Base-by-base conservation (phyloP, 1,140 invertebrate genomes). In the Plectrocnemia conspersa region DNA sequence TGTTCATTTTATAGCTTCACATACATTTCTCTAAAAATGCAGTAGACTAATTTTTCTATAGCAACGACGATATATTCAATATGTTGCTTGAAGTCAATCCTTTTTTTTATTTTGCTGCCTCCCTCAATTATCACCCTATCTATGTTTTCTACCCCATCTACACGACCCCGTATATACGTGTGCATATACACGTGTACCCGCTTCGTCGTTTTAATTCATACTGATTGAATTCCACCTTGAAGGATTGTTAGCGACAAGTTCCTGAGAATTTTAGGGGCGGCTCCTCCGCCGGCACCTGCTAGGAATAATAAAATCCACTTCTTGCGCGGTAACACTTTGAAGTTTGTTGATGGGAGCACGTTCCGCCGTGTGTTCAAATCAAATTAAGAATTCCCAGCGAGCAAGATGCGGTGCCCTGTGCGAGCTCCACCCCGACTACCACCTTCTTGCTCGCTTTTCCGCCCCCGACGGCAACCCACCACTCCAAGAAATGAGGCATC, bases 351-450 rank as follows among this genome's bases (percentile, higher is more conserved):
- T 27, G 41, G 32, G 54, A n/a, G 52, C 46, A 61, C 55, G 55
- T 57, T 56, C 56, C 46, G 24, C 36, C 42, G 52, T 45, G 44
- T 35, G 35, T 33, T 35, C 5, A 59, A 60, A 60, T 60, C 54
- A 32, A 60, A 60, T 60, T 60, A 60, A 56, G 53, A 56, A 56
- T 52, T 48, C 58, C 49, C 53, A 27, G 47, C 15, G 52, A 27
- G 53, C 32, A 53, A 46, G 47, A 46, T 38, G 36, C 47, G 36
- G 9, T 1, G 21, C 32, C 18, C 27, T 10, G 27, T 42, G 35
- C 21, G 11, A 10, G 25, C 46, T 11, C 5, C 33, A 11, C 15
- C 18, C 7, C 42, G 13, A 25, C 42, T 5, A 22, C 42, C 13
- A 13, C 21, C 16, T n/a, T 44, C 11, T 25, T 48, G n/a, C 27